Conservation (phyloP, 2,888 invertebrate genomes). For the Ectemnius continuus region DNA sequence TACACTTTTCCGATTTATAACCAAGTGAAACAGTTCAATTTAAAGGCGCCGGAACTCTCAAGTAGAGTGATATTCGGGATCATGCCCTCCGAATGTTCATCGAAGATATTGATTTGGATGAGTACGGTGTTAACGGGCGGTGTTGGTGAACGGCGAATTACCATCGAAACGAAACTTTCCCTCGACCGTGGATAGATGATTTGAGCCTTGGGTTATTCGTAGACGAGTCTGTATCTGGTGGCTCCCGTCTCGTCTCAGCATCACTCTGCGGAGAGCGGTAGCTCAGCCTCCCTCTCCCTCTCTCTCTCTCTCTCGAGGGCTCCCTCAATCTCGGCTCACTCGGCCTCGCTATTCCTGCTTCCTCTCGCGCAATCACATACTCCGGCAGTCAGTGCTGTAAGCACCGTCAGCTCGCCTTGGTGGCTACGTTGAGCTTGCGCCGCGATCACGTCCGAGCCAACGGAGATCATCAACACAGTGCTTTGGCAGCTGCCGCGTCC, state of each 20-base stretch:
- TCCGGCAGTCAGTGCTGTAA: conserved; percentile 38
- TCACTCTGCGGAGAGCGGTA: background rate
- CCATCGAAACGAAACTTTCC: conserved; percentile 10
- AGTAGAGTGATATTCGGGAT: background rate
- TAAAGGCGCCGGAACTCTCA: too few relatives aligned
- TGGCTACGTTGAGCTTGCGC: conserved; percentile 56
- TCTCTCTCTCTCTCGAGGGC: conserved; percentile 15
- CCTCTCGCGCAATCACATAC: conserved; percentile 41
- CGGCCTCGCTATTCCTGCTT: conserved; percentile 33
- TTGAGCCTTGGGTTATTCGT: conserved; percentile 42
- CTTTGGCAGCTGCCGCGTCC: conserved; percentile 69
- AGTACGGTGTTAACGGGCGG: background rate
- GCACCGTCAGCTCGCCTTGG: conserved; percentile 37
- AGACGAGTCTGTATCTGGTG: conserved; percentile 26
- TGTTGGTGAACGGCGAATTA: background rate
- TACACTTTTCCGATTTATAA: too few relatives aligned
- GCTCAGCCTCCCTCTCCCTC: conserved; percentile 9
- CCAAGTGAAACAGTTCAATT: too few relatives aligned
- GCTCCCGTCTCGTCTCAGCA: conserved; percentile 35
- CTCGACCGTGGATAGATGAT: conserved; percentile 20
- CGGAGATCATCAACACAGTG: conserved; percentile 66
- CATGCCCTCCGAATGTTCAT: background rate
- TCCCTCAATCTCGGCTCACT: conserved; percentile 17
- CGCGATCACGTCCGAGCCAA: conserved; percentile 62
- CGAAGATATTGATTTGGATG: conserved; percentile 36